Evolutionary conservation across 2,888 invertebrate genomes (phyloP).

Genomic region (Stratiomys singularior): DNA sequence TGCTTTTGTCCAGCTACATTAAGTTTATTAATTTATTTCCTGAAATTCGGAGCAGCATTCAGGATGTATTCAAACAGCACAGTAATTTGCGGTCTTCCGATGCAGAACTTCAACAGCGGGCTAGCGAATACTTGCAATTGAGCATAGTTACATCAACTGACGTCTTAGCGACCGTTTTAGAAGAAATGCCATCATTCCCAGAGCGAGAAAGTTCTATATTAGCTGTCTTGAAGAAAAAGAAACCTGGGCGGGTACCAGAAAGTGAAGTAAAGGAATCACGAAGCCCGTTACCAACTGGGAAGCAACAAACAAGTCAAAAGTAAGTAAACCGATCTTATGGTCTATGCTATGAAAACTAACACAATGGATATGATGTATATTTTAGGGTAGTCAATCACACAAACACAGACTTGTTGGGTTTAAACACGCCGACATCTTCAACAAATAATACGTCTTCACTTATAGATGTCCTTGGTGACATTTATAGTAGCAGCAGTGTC

Average conservation of each 20-base stretch:
- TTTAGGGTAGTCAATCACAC: constrained; percentile 57
- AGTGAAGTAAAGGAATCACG: constrained; percentile 85
- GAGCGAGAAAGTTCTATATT: constrained; percentile 98
- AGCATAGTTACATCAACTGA: constrained; percentile 96
- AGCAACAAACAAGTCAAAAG: constrained; percentile 66
- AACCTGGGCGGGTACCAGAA: constrained; percentile 93
- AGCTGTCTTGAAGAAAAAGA: constrained; percentile 97
- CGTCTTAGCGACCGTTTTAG: constrained; percentile 96
- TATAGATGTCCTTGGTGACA: constrained; percentile 91
- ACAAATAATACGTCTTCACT: constrained; percentile 77
- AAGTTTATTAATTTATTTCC: constrained; percentile 99
- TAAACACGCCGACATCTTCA: constrained; percentile 86
- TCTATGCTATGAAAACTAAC: neutral
- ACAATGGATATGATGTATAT: too few relatives aligned
- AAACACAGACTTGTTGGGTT: constrained; percentile 86
- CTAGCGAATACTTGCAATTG: constrained; percentile 96
- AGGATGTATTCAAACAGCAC: constrained; percentile 93
- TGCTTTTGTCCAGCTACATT: constrained; percentile 96
- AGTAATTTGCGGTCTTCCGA: constrained; percentile 97
- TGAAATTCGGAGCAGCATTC: constrained; percentile 95
- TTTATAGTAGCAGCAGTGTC: constrained; percentile 67
- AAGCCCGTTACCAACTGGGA: constrained; percentile 71
- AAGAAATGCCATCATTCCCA: constrained; percentile 99
- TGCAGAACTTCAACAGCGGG: constrained; percentile 97
- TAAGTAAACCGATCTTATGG: too few relatives aligned